A percentile compares a stretch with the other conserved stretches of the same genome.
Evolutionary conservation across 2,797 vertebrate genomes (phyloP).

Genomic region (Pteropus rufus): DNA sequence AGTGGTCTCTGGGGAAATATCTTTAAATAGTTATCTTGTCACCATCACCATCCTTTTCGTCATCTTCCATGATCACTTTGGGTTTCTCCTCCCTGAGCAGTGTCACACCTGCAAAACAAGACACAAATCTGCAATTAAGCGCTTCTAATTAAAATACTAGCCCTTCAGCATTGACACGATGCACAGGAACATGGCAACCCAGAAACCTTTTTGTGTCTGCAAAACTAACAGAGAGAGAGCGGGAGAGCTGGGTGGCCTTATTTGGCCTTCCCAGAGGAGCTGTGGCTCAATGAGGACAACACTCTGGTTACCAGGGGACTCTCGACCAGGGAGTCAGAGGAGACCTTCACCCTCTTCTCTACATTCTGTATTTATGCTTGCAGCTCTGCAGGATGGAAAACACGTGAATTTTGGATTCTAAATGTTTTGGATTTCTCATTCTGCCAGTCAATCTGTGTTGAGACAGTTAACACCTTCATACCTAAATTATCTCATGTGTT

Average conservation of each 20-base stretch:
- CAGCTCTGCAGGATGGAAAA: neutral
- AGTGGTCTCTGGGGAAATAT: neutral
- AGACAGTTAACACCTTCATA: neutral
- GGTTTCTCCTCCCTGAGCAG: constrained; percentile 85
- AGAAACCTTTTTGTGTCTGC: neutral
- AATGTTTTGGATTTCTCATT: too few relatives aligned
- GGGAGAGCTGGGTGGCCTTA: neutral
- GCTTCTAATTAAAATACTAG: constrained; percentile 44
- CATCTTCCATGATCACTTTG: constrained; percentile 89
- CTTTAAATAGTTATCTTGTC: constrained; percentile 82
- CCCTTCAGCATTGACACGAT: neutral
- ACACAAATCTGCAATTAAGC: neutral
- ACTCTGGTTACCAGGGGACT: neutral
- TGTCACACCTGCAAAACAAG: constrained; percentile 85
- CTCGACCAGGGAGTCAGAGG: neutral
- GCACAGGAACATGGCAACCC: neutral
- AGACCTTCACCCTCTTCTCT: neutral
- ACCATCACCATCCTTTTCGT: constrained; percentile 88
- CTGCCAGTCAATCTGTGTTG: neutral
- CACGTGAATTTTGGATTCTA: neutral
- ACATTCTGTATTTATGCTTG: neutral
- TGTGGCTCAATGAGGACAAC: neutral
- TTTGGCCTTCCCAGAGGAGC: neutral
- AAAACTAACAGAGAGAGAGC: neutral
- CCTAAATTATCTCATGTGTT: neutral